Base-by-base conservation (phyloP, 2,888 invertebrate genomes). In the Apodemia zela region DNA sequence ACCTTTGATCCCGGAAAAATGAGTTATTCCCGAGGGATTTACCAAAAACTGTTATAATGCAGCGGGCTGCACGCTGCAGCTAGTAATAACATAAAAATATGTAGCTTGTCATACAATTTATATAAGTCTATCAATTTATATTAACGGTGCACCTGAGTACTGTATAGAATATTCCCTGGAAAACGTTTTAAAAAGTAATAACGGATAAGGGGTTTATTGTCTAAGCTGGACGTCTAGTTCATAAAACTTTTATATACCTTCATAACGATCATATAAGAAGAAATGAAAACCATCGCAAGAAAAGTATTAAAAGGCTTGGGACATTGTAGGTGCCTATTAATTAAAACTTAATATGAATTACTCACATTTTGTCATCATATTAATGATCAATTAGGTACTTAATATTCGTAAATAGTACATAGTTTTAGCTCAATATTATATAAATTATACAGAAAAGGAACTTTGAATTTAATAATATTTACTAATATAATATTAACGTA, bases 171-270 rank as follows among this genome's bases (percentile, higher is more conserved):
- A 57, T 15, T 54, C 7, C 25, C 25, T 57, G n/a, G 57, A 29
- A 57, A 57, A 15, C 8, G 57, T 57, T 57, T 57, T 29, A 29
- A 29, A 57, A 57, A 57, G 57, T 57, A 25, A 57, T 57, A 57
- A 57, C 11, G 15, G 29, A 57, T 57, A 57, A 33, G 29, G 15
- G 29, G 57, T 57, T 57, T 57, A 57, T 29, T 57, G 29, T 57
- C 57, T 57, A 57, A 57, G 29, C 57, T 57, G 57, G 8, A n/a
- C 29, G 57, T 57, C 57, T 29, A 57, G 57, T 57, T 57, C 57
- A 57, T 57, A 57, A 57, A 57, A 57, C 25, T 57, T 57, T 57
- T 57, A 57, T 57, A n/a, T 57, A 57, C 57, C 29, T 25, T 29
- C 29, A 29, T 57, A 57, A 29, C 57, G 57, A 57, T 57, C n/a